Evolutionary conservation across 1,140 invertebrate genomes (phyloP).

Genomic region (Dreissena rostriformis): DNA sequence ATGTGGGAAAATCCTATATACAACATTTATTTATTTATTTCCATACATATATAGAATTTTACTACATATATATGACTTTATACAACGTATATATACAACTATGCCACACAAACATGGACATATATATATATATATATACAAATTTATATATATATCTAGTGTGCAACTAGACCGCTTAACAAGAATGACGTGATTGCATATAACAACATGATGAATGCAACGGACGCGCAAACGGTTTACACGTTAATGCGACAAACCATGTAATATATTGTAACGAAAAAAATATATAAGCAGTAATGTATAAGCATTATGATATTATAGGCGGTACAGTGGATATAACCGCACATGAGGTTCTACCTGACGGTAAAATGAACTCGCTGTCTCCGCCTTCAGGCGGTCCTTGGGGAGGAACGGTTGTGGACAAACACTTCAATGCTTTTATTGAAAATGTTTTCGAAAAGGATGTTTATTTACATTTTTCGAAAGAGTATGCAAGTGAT

Average conservation of each 20-base stretch:
- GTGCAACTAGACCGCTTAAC: too few relatives aligned
- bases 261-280: neutral
- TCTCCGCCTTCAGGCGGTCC: conserved; percentile 1
- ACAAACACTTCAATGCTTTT: neutral
- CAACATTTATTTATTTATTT: too few relatives aligned
- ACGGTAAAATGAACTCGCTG: neutral
- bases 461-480: neutral
- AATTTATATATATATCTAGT: too few relatives aligned
- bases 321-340: conserved; percentile 17
- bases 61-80: too few relatives aligned
- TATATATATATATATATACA: too few relatives aligned
- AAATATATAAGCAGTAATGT: too few relatives aligned
- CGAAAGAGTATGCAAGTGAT: conserved; percentile 25
- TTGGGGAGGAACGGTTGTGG: conserved; percentile 6
- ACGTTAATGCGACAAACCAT: neutral
- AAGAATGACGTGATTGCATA: too few relatives aligned
- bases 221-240: neutral
- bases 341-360: neutral
- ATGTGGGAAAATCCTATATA: too few relatives aligned
- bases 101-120: too few relatives aligned
- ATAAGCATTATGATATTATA: too few relatives aligned
- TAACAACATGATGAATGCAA: neutral
- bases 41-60: too few relatives aligned
- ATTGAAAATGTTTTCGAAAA: neutral
- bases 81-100: too few relatives aligned